Percentiles rank a stretch among this genome's conserved stretches.
phyloP scores from a whole-genome alignment of 2,113 vertebrate genomes.

The Salminus brasiliensis region DNA sequence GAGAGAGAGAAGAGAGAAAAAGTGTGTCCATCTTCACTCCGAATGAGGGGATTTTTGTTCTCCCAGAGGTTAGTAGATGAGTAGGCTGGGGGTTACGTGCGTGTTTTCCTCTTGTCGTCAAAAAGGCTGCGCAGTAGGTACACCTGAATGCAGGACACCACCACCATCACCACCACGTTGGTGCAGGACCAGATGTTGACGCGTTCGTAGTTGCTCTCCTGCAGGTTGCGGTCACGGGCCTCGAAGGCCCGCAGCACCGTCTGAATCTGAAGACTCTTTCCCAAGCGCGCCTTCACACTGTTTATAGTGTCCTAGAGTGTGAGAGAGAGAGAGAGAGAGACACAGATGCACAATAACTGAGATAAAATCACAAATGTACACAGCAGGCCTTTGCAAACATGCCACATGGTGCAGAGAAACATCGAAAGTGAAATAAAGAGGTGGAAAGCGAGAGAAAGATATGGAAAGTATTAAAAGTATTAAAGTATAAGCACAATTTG shows the following conservation, averaged over 20 bases:
- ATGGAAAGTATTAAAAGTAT: too few species aligned
- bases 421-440: too few species aligned
- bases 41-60: background rate
- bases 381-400: background rate
- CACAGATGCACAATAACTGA: conserved; percentile 10
- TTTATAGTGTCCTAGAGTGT: conserved; percentile 91
- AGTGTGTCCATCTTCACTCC: conserved; percentile 23
- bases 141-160: conserved; percentile 89
- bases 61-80: background rate
- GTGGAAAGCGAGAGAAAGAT: too few species aligned
- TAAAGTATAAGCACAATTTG: too few species aligned
- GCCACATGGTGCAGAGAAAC: too few species aligned
- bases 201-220: conserved; percentile 93
- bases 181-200: conserved; percentile 94
- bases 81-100: conserved; percentile 76
- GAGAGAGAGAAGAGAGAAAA: background rate
- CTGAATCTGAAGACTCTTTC: conserved; percentile 94
- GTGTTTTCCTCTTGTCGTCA: conserved; percentile 90
- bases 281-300: conserved; percentile 89
- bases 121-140: conserved; percentile 94
- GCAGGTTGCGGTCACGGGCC: conserved; percentile 94
- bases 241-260: conserved; percentile 92
- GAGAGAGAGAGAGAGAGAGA: conserved; percentile 60
- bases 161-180: conserved; percentile 87
- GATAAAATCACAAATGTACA: background rate